Conservation (phyloP, 2,113 vertebrate genomes). For the Solenodon paradoxus region DNA sequence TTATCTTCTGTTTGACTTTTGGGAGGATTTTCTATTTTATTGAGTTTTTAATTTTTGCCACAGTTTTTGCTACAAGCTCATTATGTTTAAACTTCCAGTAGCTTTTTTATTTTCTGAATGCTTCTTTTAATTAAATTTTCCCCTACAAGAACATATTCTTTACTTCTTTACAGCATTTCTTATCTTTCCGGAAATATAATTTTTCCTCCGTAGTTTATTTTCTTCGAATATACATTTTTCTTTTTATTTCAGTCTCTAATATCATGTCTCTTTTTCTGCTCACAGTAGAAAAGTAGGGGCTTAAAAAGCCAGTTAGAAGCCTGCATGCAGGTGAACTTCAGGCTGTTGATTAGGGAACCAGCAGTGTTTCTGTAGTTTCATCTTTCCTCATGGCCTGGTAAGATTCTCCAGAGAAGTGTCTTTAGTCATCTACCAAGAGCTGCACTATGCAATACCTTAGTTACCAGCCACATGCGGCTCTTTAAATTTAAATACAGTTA, state of each 20-base stretch:
- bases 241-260: background rate
- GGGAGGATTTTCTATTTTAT: background rate
- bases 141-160: background rate
- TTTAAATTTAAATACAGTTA: background rate
- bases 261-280: background rate
- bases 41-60: background rate
- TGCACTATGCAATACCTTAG: background rate
- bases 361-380: background rate
- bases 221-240: background rate
- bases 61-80: background rate
- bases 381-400: background rate
- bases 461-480: background rate
- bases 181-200: background rate
- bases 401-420: background rate
- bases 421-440: background rate
- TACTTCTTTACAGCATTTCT: background rate
- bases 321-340: background rate
- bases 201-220: constrained; percentile 19
- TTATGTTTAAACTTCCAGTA: background rate
- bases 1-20: background rate
- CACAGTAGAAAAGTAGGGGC: background rate
- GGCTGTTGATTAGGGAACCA: background rate
- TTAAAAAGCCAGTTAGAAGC: background rate
- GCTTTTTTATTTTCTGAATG: background rate
- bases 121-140: background rate